phyloP scores from a whole-genome alignment of 1,140 invertebrate genomes.

The Bacillus rossius region DNA sequence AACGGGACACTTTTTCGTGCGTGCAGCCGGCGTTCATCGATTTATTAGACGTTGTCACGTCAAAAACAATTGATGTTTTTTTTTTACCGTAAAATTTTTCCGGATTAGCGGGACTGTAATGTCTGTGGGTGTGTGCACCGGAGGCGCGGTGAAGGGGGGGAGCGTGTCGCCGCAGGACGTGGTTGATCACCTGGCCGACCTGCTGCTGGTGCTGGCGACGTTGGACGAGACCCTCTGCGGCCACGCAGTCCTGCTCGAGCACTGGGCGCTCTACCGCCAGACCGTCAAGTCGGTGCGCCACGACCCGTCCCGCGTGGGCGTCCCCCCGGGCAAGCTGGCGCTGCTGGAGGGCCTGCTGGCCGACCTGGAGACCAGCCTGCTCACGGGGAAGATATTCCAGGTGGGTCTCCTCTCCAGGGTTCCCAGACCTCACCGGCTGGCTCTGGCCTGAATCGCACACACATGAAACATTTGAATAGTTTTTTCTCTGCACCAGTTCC shows the following conservation, averaged over 20 bases:
- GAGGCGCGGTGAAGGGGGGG: too few relatives aligned
- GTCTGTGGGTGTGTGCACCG: too few relatives aligned
- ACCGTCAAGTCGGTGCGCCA: conserved; percentile 62
- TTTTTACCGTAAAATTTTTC: too few relatives aligned
- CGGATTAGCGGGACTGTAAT: too few relatives aligned
- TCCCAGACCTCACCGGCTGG: too few relatives aligned
- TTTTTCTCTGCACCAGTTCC: too few relatives aligned
- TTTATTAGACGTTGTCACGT: too few relatives aligned
- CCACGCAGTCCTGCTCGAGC: conserved; percentile 54
- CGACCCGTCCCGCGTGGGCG: conserved; percentile 56
- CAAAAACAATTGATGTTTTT: too few relatives aligned
- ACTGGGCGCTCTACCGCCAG: conserved; percentile 64
- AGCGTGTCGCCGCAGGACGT: conserved; percentile 51
- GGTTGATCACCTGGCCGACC: conserved; percentile 57
- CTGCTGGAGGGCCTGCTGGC: conserved; percentile 61
- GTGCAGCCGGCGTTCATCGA: too few relatives aligned
- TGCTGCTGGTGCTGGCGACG: conserved; percentile 62
- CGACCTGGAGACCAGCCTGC: conserved; percentile 53
- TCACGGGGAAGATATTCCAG: conserved; percentile 59
- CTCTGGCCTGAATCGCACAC: too few relatives aligned
- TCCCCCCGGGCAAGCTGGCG: conserved; percentile 49
- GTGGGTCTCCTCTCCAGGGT: conserved; percentile 34
- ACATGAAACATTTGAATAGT: too few relatives aligned
- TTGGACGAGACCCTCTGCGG: conserved; percentile 62
- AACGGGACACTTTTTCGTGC: too few relatives aligned